Percentiles rank a stretch among this genome's conserved stretches.
These are phyloP conservation scores for Scopus umbretta DNA, from an alignment of 2,113 vertebrate genomes.

Conservation along the genomic window DNA sequence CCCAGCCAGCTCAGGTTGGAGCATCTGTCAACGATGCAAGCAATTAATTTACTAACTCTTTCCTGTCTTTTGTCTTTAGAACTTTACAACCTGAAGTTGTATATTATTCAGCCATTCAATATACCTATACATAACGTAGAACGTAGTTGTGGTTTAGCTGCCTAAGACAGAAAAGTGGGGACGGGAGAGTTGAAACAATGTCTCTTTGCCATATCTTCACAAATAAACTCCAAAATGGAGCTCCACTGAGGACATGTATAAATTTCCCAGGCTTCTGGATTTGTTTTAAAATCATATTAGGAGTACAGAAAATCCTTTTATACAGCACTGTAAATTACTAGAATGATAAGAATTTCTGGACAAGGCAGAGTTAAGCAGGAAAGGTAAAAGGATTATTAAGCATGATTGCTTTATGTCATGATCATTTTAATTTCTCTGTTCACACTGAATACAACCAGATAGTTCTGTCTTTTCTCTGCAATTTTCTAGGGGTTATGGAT, in stretches of 20 bases:
- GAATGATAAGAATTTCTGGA: neutral
- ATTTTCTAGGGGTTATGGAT: neutral
- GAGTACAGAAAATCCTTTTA: neutral
- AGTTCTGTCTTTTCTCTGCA: neutral
- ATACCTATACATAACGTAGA: neutral
- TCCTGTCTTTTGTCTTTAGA: neutral
- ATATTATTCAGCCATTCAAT: neutral
- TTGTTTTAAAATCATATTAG: neutral
- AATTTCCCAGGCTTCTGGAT: neutral
- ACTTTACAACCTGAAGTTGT: neutral
- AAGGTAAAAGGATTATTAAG: neutral
- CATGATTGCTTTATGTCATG: neutral
- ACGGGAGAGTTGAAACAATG: neutral
- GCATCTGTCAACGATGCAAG: neutral
- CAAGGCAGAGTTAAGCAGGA: neutral
- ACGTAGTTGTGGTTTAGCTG: neutral
- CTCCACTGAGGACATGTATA: neutral
- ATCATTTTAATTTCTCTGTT: neutral
- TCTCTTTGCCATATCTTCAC: neutral
- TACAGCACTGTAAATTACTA: neutral
- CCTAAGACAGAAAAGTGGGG: neutral
- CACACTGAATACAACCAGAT: neutral
- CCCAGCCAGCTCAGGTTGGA: neutral
- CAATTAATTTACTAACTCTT: neutral
- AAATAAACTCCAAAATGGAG: neutral